Percentiles rank a stretch among this genome's conserved stretches.
Evolutionary conservation across 2,797 vertebrate species (phyloP).

Genomic region (Chanos chanos): DNA sequence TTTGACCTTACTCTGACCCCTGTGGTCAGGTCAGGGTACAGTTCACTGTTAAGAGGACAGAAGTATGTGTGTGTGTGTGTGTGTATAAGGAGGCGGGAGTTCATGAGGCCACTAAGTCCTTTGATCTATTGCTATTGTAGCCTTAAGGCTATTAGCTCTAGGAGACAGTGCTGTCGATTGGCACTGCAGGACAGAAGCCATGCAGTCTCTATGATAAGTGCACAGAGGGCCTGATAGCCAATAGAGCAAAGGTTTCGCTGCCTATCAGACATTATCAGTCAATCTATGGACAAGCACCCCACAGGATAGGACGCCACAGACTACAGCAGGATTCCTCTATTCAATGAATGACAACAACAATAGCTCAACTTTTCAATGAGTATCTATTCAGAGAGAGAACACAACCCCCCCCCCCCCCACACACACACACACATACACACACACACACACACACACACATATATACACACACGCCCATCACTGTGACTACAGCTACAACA

Average conservation of each 20-base stretch:
- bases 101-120: conserved; percentile 13
- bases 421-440: too few species aligned
- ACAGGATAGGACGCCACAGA: too few species aligned
- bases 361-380: too few species aligned
- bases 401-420: too few species aligned
- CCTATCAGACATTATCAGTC: background rate
- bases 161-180: conserved; percentile 27
- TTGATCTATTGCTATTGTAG: conserved; percentile 35
- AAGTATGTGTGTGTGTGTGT: background rate
- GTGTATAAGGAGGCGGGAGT: background rate
- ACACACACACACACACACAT: too few species aligned
- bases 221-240: background rate
- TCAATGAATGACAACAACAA: too few species aligned
- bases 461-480: background rate
- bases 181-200: conserved; percentile 3
- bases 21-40: conserved; percentile 34
- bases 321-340: too few species aligned
- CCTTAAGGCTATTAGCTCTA: too few species aligned
- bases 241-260: too few species aligned
- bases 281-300: too few species aligned
- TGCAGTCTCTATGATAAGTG: too few species aligned
- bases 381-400: too few species aligned
- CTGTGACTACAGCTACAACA: background rate
- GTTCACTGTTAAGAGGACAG: conserved; percentile 20
- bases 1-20: conserved; percentile 44